Evolutionary conservation across 1,140 invertebrate genomes (phyloP), one percentile per base, ranked within the genome.

Genomic region (Diachasma alloeum): DNA sequence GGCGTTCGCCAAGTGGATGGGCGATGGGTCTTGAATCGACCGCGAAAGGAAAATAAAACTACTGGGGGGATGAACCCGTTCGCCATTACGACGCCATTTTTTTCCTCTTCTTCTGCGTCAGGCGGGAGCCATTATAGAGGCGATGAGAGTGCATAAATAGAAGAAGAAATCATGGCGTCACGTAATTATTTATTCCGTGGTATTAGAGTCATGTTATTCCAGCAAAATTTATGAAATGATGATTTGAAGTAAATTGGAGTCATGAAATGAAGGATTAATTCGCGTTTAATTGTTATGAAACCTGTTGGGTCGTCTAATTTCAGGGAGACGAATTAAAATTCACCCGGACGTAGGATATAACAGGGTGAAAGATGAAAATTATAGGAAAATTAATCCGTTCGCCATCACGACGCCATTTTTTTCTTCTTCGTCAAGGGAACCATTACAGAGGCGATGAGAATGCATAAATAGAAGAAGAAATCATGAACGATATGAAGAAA

Each of bases 1-100:
- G 72, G 72, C 72, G 11, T 66, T 39, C 17, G 36, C 66, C 36
- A 39, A 68, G 36, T 68, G 66, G 66, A 39, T 39, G 17, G 66
- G 2, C 6, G 9, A 5, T 4, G 48, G 17, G 10, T 37, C 17
- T 68, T 11, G 36, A 11, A 19, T 26, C 22, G 15, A 17, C 36
- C 31, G 31, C n/a, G 15, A 39, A 68, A 17, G 26, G 56, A 71
- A 24, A 71, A 71, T 22, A 46, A 48, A 71, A 48, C 19, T n/a
- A 71, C 24, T 39, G 36, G n/a, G 6, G 17, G 13, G 36, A 39
- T 68, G 15, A 68, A 68, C 37, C 31, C 66, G 66, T 68, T 68
- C 36, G 9, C 53, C 17, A 42, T 42, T 13, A 42, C 13, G 10
- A 22, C 48, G 48, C 48, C 6, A 19, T 56, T 56, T 56, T 31